Evolutionary conservation across 2,113 vertebrate genomes (phyloP), one percentile per base, ranked within the genome.

Genomic region (Chloropsis cyanopogon): DNA sequence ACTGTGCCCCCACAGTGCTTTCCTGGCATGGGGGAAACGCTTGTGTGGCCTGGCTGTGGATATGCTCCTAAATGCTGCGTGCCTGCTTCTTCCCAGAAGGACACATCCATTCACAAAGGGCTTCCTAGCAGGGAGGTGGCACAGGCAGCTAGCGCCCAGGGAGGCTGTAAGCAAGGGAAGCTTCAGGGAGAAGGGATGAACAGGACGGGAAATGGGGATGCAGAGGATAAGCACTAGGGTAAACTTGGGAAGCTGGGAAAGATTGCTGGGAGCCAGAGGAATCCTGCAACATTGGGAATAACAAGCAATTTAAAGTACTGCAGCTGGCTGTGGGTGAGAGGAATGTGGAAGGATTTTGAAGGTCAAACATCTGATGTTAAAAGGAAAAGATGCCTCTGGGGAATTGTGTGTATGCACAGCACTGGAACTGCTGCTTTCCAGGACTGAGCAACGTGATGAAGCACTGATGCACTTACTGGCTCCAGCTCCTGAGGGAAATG

Each of bases 1-100:
- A 0, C 57, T 42, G 18, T 0, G 0, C 23, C 42, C 26, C 26
- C 29, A 3, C 29, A 22, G 68, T 0, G 2, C 54, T 70, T n/a
- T 24, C 21, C 61, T 56, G 41, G 44, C 44, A 44, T 10, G 8
- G 14, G 7, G 23, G 24, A 64, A 70, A 61, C 41, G 22, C 59
- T 77, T 17, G 10, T 22, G 42, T 53, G 61, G 39, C 42, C 63
- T 69, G 66, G 11, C 19, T 57, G 2, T 23, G 53, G 46, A 28
- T 22, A 5, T 10, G 24, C n/a, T 83, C 46, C 28, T 47, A 52
- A 69, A 85, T 19, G 41, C 22, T 19, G 9, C 1, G 0, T 28
- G 54, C 33, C 61, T 80, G 57, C 44, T 50, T 4, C 46, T 85
- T 59, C 53, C 39, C 41, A 14, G 10, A 37, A 1, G 3, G 54